A percentile compares a stretch with the other conserved stretches of the same genome.
phyloP scores from a whole-genome alignment of 2,113 vertebrate species.

The Ursus arctos region DNA sequence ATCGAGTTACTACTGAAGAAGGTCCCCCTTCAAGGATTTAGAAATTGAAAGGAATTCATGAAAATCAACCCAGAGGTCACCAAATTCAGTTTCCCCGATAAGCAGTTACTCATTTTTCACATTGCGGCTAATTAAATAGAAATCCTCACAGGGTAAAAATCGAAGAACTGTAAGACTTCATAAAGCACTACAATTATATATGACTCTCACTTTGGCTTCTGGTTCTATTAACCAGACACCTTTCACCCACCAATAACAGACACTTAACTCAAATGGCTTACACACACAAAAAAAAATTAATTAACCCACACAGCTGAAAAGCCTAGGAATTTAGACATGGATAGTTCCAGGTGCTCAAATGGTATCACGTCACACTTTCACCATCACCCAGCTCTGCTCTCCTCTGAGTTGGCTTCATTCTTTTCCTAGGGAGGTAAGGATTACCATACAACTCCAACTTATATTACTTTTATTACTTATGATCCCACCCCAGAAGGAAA shows the following conservation, averaged over 20 bases:
- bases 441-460: neutral
- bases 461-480: neutral
- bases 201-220: neutral
- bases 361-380: neutral
- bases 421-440: neutral
- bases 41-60: constrained; percentile 55
- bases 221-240: neutral
- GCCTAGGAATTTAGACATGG: neutral
- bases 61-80: constrained; percentile 49
- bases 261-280: neutral
- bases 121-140: constrained; percentile 51
- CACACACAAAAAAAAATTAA: neutral
- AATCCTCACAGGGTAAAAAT: constrained; percentile 39
- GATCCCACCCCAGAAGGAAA: neutral
- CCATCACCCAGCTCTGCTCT: neutral
- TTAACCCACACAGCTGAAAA: neutral
- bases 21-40: constrained; percentile 18
- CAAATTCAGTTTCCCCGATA: constrained; percentile 1
- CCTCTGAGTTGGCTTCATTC: neutral
- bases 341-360: neutral
- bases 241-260: neutral
- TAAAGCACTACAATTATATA: neutral
- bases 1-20: constrained; percentile 8
- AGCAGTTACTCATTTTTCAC: constrained; percentile 11
- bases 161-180: neutral